A percentile compares a stretch with the other conserved stretches of the same genome.
These are phyloP conservation scores for Seira sanloemensis DNA, from an alignment of 2,888 invertebrate genomes.

Conservation along the genomic window DNA sequence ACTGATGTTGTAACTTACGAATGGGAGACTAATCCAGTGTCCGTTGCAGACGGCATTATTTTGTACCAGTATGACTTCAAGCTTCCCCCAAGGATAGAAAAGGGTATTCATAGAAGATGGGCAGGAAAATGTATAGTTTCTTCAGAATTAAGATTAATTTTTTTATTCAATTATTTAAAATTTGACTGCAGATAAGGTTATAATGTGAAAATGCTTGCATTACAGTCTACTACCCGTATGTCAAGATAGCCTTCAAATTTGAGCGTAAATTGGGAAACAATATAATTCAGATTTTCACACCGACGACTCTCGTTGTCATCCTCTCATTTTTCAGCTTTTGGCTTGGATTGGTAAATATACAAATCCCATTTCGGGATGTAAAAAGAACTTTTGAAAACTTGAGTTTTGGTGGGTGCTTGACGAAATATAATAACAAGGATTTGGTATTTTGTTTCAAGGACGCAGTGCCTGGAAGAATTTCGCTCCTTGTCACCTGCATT, in stretches of 20 bases:
- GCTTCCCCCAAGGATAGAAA: slow-evolving; percentile 19
- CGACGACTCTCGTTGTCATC: slow-evolving; percentile 88
- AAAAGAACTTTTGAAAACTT: not conserved
- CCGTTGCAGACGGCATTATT: slow-evolving; percentile 17
- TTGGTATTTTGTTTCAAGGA: too few species aligned
- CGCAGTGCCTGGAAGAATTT: slow-evolving; percentile 89
- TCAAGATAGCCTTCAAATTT: slow-evolving; percentile 87
- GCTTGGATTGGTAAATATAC: slow-evolving; percentile 82
- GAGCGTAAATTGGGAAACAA: slow-evolving; percentile 91
- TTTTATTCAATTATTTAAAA: too few species aligned
- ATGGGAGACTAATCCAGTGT: slow-evolving; percentile 30
- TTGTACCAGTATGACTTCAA: slow-evolving; percentile 60
- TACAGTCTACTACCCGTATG: slow-evolving; percentile 80
- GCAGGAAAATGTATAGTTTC: slow-evolving; percentile 44
- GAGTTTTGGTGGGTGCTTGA: too few species aligned
- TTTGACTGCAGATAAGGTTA: not conserved
- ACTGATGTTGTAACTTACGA: slow-evolving; percentile 11
- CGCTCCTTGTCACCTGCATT: slow-evolving; percentile 88
- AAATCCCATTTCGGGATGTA: too few species aligned
- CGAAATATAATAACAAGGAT: too few species aligned
- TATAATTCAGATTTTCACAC: slow-evolving; percentile 89
- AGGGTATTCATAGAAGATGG: slow-evolving; percentile 48
- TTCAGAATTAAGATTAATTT: too few species aligned
- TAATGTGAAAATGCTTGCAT: not conserved
- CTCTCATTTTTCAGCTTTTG: slow-evolving; percentile 92